Conservation (phyloP, 2,888 invertebrate species). For the Drosophila robusta region DNA sequence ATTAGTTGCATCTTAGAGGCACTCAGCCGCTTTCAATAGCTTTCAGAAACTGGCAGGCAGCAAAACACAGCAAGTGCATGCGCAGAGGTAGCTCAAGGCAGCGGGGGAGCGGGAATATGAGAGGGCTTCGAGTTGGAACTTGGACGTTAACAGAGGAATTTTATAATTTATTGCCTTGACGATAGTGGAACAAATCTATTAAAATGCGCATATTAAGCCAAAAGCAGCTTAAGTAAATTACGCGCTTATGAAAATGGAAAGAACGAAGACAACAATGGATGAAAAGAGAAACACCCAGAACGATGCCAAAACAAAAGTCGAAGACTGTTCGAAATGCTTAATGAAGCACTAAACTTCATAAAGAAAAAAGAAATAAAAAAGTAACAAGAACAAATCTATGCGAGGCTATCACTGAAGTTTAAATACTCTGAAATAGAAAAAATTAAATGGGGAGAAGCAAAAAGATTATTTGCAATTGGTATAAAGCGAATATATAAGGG, state of each 20-base stretch:
- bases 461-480: too few species aligned
- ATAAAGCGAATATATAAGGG: too few species aligned
- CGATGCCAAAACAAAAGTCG: constrained; percentile 45
- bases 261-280: constrained; percentile 27
- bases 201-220: constrained; percentile 82
- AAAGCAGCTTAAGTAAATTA: constrained; percentile 82
- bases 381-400: constrained; percentile 9
- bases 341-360: constrained; percentile 69
- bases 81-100: neutral
- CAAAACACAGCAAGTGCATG: constrained; percentile 47
- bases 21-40: constrained; percentile 78
- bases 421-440: constrained; percentile 12
- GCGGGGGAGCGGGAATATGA: neutral
- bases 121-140: constrained; percentile 4
- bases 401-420: neutral
- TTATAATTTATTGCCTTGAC: constrained; percentile 81
- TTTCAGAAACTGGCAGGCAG: constrained; percentile 51
- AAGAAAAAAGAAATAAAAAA: constrained; percentile 25
- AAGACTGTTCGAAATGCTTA: constrained; percentile 67
- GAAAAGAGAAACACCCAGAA: constrained; percentile 13
- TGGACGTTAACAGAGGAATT: constrained; percentile 43
- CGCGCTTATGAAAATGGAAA: constrained; percentile 65
- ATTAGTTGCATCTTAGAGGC: constrained; percentile 82
- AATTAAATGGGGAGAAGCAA: neutral
- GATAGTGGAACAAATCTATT: constrained; percentile 82